Percentiles rank a stretch among this genome's conserved stretches.
phyloP scores from a whole-genome alignment of 2,888 invertebrate species.

The Calephelis perditalis region DNA sequence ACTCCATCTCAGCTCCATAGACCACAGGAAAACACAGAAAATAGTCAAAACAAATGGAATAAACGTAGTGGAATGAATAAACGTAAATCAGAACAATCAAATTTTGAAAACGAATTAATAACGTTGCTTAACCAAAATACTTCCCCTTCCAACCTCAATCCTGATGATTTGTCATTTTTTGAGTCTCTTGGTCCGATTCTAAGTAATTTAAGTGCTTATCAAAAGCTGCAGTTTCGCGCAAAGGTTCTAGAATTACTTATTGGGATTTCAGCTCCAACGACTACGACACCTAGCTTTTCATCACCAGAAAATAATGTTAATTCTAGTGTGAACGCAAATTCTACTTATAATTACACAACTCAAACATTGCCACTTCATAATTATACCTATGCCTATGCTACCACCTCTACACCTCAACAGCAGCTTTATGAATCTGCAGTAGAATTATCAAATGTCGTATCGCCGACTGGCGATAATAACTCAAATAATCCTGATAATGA shows the following conservation, averaged over 20 bases:
- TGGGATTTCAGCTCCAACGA: conserved; percentile 21
- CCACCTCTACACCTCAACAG: conserved; percentile 23
- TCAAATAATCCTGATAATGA: conserved; percentile 24
- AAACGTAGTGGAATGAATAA: conserved; percentile 11
- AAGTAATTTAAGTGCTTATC: conserved; percentile 6
- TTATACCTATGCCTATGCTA: conserved; percentile 22
- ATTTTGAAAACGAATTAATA: conserved; percentile 12
- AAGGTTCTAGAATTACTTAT: conserved; percentile 14
- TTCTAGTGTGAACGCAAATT: conserved; percentile 21
- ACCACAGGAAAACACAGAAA: conserved; percentile 15
- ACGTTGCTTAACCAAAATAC: conserved; percentile 8
- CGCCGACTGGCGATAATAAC: conserved; percentile 25
- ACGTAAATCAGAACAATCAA: conserved; percentile 8
- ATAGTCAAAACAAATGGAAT: conserved; percentile 14
- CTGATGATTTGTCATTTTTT: conserved; percentile 14
- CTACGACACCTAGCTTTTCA: conserved; percentile 19
- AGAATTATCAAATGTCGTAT: conserved; percentile 24
- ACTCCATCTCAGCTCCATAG: conserved; percentile 13
- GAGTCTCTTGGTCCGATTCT: conserved; percentile 11
- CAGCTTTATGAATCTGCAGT: conserved; percentile 25
- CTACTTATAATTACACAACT: conserved; percentile 23
- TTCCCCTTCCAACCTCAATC: conserved; percentile 3
- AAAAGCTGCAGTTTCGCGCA: conserved; percentile 14
- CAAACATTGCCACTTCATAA: conserved; percentile 20
- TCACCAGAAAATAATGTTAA: conserved; percentile 22